Evolutionary conservation across 2,888 invertebrate genomes (phyloP), one percentile per base, ranked within the genome.

Genomic region (Agonopterix alstromeriana): DNA sequence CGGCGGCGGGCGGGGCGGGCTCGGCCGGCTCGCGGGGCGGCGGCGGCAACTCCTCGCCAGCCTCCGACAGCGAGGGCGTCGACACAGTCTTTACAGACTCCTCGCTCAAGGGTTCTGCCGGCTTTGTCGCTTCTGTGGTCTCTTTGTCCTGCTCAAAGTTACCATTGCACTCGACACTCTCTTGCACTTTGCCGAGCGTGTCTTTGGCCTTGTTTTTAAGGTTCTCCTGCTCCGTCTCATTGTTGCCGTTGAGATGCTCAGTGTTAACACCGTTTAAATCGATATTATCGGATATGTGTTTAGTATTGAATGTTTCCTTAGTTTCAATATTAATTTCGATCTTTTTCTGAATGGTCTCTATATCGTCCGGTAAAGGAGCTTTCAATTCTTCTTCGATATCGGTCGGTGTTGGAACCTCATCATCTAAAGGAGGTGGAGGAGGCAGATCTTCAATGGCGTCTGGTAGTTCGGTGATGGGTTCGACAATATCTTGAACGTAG

Each of bases 121-220:
- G 35, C 11, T 45, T 36, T 8, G 41, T 44, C 44, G 48, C 44
- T 36, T 43, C 35, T 41, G 17, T 36, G 10, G n/a, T 12, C 40
- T 43, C 49, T 44, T 38, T 41, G 36, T 53, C 52, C 27, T 27
- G 27, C 35, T 53, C 59, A 46, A 54, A 53, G 45, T 67, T 70
- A 27, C 77, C 81, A 58, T 81, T 81, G 62, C 70, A 76, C 50
- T 74, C 73, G 46, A 54, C 38, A 8, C 51, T 55, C 52, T 65
- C 65, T 11, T 59, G 55, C 43, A 60, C 52, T 46, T 63, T 66
- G 27, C 52, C 70, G 48, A 65, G 53, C 2, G 58, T 50, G 47
- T 68, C 70, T 56, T 67, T 72, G 48, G 64, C 58, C 41, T 68
- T 71, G 17, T 68, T 73, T 48, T 72, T 74, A 36, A 68, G 27